Base-by-base conservation (phyloP, 2,888 invertebrate species). In the Hirtodrosophila alboralis region DNA sequence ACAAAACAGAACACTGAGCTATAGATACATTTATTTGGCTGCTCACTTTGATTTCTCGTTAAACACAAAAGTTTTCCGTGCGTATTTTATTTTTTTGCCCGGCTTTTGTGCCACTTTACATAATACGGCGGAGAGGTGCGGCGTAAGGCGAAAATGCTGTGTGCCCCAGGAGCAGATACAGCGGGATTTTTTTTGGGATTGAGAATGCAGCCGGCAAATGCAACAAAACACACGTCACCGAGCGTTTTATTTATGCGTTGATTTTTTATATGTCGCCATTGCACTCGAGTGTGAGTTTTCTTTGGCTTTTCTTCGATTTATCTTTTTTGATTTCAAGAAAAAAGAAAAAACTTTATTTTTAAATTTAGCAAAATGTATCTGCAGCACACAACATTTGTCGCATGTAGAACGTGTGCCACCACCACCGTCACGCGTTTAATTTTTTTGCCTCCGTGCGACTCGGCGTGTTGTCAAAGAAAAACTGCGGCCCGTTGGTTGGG, bases 391-490 rank as follows among this genome's bases (percentile, higher is more conserved):
- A 44, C 44, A 61, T 54, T 72, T 75, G 72, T 78, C 67, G 75
- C 71, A 45, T 59, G 75, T 68, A 21, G 36, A 67, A 48, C 51
- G 58, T n/a, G n/a, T n/a, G n/a, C n/a, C n/a, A n/a, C n/a, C n/a
- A n/a, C n/a, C n/a, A n/a, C n/a, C 38, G 34, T 12, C 34, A 41
- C 36, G 40, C 34, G 43, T 61, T 54, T n/a, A n/a, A n/a, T n/a
- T 44, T 44, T 33, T n/a, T 16, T 31, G 60, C 9, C 18, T 30
- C 26, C 16, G 64, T 81, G 84, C 84, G 72, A 64, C 88, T 80
- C 88, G 87, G 77, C 88, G 88, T 87, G 88, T 86, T 88, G 88
- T 88, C 89, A 88, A 87, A 87, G 84, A 71, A 80, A 87, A 86
- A 88, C 88, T 87, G 79, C 88, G 86, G 79, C 69, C 40, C 47